These are phyloP conservation scores for Polyommatus icarus DNA, from an alignment of 2,888 invertebrate genomes.

Conservation along the genomic window DNA sequence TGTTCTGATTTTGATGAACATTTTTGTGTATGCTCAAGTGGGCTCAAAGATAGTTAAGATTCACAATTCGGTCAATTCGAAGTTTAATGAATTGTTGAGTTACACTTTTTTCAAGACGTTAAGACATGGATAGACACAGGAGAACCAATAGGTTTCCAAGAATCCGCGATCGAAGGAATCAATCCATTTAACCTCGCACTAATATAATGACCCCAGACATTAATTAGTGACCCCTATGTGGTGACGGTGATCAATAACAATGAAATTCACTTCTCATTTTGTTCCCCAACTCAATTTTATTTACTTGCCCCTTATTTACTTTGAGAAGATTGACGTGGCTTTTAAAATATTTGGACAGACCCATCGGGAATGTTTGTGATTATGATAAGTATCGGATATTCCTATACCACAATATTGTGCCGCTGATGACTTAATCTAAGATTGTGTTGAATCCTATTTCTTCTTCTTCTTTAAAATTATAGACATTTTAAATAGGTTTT, in stretches of 20 bases:
- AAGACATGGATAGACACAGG: too few species aligned
- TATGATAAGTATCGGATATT: too few species aligned
- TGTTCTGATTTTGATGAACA: too few species aligned
- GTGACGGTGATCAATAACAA: conserved; percentile 17
- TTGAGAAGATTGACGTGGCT: not conserved
- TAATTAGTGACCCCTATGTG: conserved; percentile 27
- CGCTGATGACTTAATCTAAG: too few species aligned
- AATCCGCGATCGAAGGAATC: too few species aligned
- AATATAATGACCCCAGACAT: not conserved
- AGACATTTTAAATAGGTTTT: not conserved
- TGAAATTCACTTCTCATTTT: conserved; percentile 9
- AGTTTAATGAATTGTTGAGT: too few species aligned
- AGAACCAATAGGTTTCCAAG: too few species aligned
- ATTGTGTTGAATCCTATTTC: not conserved
- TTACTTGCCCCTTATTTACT: conserved; percentile 18
- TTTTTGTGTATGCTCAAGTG: too few species aligned
- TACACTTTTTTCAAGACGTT: too few species aligned
- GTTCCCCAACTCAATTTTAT: not conserved
- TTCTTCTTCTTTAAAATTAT: not conserved
- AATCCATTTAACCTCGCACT: not conserved
- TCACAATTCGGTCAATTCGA: too few species aligned
- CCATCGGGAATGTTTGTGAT: not conserved
- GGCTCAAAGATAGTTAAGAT: too few species aligned
- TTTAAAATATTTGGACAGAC: not conserved
- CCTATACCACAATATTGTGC: too few species aligned